phyloP scores from a whole-genome alignment of 2,888 invertebrate genomes.

The Melieria omissa region DNA sequence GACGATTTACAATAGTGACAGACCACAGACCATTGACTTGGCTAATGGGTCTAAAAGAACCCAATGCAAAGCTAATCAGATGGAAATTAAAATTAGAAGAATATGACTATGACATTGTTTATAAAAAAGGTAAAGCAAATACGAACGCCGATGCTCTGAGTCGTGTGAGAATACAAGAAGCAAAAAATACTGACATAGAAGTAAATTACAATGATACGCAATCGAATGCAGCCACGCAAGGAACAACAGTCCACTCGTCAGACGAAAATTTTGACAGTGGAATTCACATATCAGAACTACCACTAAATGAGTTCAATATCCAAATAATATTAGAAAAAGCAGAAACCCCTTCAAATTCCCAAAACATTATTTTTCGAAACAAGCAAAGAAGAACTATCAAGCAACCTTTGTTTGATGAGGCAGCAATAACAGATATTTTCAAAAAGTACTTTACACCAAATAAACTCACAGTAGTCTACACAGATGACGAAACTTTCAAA shows the following conservation, averaged over 20 bases:
- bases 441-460: background rate
- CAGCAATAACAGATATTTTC: background rate
- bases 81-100: background rate
- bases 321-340: slow-evolving; percentile 6
- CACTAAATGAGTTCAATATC: background rate
- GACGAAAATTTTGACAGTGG: background rate
- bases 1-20: background rate
- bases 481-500: background rate
- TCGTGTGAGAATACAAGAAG: background rate
- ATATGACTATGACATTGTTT: background rate
- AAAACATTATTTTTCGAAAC: background rate
- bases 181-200: background rate
- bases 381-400: background rate
- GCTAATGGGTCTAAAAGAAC: background rate
- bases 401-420: background rate
- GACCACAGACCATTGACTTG: slow-evolving; percentile 1
- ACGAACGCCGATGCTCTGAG: slow-evolving; percentile 9
- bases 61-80: background rate
- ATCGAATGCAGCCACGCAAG: background rate
- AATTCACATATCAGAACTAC: background rate
- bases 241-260: background rate
- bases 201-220: background rate
- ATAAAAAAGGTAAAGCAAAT: slow-evolving; percentile 9
- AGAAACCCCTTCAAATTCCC: background rate
- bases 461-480: background rate